Conservation (phyloP, 2,888 invertebrate species). For the Prenolepis imparis region DNA sequence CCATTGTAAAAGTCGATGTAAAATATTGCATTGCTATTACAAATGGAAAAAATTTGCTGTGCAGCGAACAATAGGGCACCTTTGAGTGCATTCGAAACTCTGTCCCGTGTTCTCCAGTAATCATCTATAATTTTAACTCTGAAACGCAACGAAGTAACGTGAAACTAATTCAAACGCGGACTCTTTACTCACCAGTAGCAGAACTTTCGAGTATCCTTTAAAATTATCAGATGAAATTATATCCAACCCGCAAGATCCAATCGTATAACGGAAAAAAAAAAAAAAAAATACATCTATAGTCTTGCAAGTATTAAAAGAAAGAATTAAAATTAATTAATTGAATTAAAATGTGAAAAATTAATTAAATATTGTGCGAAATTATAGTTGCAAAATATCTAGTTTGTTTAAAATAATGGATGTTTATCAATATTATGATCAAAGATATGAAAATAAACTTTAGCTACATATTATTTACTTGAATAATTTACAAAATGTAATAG, state of each 20-base stretch:
- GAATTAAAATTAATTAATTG: neutral
- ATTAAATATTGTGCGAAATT: neutral
- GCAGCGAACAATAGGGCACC: neutral
- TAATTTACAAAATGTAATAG: neutral
- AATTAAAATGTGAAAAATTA: neutral
- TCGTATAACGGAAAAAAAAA: neutral
- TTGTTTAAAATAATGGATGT: neutral
- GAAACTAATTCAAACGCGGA: conserved; percentile 59
- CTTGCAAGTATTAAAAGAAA: neutral
- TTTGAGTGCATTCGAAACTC: conserved; percentile 45
- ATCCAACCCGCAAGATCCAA: neutral
- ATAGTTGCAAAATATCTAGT: neutral
- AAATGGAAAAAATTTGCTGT: conserved; percentile 9
- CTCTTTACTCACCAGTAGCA: neutral
- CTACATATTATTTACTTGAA: neutral
- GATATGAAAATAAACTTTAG: neutral
- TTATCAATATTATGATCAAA: neutral
- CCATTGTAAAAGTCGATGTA: conserved; percentile 2
- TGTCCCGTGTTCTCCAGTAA: conserved; percentile 8
- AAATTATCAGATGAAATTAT: conserved; percentile 59
- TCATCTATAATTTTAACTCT: conserved; percentile 59
- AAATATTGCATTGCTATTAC: conserved; percentile 16
- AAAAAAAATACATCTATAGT: neutral
- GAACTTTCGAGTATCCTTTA: conserved; percentile 44
- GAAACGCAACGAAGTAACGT: conserved; percentile 44